These are phyloP conservation scores for Sparus aurata DNA, from an alignment of 2,797 vertebrate species.

Conservation along the genomic window DNA sequence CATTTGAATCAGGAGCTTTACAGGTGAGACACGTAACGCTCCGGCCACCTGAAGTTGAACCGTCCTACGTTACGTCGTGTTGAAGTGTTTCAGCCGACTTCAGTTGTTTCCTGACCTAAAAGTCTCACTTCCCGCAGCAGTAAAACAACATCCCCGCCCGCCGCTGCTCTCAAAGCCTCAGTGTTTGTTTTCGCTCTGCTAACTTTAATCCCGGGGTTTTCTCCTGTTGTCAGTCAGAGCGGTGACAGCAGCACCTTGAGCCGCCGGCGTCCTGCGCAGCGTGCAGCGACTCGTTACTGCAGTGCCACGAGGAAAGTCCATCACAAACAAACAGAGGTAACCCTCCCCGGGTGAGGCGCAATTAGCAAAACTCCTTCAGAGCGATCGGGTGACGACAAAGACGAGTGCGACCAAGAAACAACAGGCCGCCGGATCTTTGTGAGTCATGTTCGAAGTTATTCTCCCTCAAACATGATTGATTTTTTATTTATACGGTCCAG, in stretches of 20 bases:
- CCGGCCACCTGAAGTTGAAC: no score
- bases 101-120: conserved; percentile 1
- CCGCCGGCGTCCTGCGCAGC: conserved; percentile 38
- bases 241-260: conserved; percentile 75
- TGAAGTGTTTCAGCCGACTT: not conserved
- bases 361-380: conserved; percentile 35
- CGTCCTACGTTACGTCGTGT: no score
- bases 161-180: conserved; percentile 43
- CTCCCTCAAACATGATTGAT: no score
- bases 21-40: no score
- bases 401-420: not conserved
- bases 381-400: conserved; percentile 2
- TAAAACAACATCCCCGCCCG: not conserved
- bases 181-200: conserved; percentile 76
- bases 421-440: not conserved
- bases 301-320: conserved; percentile 40
- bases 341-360: conserved; percentile 9
- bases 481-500: no score
- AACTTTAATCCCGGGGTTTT: conserved; percentile 75
- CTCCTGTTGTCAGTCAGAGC: conserved; percentile 78
- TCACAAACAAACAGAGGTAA: conserved; percentile 48
- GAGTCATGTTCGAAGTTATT: not conserved
- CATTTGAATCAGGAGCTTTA: no score
- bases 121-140: not conserved
- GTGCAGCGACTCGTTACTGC: conserved; percentile 56